Conservation (phyloP, 2,797 vertebrate species). For the Melanotaenia nigrans region DNA sequence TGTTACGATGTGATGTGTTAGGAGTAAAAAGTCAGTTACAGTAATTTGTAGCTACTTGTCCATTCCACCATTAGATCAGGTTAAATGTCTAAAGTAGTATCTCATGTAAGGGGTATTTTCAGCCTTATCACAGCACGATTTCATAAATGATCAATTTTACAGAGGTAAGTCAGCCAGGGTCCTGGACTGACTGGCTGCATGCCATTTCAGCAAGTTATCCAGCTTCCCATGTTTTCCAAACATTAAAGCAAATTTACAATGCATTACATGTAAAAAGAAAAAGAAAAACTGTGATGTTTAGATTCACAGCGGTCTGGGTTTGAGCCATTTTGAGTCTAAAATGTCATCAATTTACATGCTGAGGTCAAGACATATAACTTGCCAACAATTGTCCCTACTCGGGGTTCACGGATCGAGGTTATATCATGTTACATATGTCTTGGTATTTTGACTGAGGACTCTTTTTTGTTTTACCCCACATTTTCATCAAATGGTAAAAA, state of each 20-base stretch:
- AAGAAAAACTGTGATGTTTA: not conserved
- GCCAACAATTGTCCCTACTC: too few species aligned
- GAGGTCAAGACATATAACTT: too few species aligned
- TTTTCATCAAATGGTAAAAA: too few species aligned
- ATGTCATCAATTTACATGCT: too few species aligned
- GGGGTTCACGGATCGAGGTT: too few species aligned
- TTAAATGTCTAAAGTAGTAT: slow-evolving; percentile 22
- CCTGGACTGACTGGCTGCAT: slow-evolving; percentile 26
- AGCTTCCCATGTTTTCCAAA: not conserved
- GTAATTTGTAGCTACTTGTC: not conserved
- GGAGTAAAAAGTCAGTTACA: not conserved
- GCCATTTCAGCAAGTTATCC: slow-evolving; percentile 21
- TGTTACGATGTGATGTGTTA: not conserved
- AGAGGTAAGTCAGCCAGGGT: slow-evolving; percentile 40
- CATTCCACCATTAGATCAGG: slow-evolving; percentile 4
- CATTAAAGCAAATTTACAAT: not conserved
- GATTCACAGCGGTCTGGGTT: not conserved
- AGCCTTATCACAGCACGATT: slow-evolving; percentile 33
- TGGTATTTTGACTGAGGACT: too few species aligned
- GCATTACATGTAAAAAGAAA: not conserved
- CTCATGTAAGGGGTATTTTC: slow-evolving; percentile 21
- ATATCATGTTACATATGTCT: too few species aligned
- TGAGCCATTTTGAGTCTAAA: not conserved
- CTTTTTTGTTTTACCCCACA: too few species aligned
- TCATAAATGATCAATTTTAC: slow-evolving; percentile 54